Evolutionary conservation across 2,888 invertebrate genomes (phyloP).

Genomic region (Stenichneumon culpator): DNA sequence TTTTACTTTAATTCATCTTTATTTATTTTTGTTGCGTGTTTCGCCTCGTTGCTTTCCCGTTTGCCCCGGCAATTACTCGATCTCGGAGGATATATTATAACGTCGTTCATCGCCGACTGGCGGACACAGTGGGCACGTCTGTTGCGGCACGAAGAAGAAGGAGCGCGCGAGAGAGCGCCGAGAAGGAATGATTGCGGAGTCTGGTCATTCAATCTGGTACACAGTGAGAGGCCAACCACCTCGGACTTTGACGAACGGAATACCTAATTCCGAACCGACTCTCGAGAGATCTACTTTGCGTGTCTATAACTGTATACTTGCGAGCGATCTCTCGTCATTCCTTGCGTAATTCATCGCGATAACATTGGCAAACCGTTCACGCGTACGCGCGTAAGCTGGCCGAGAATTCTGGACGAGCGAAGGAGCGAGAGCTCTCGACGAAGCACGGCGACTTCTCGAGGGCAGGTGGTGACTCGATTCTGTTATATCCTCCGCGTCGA

Average conservation of each 20-base stretch:
- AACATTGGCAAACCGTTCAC: slow-evolving; percentile 32
- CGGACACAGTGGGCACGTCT: not conserved
- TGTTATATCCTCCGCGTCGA: slow-evolving; percentile 6
- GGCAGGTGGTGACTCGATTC: slow-evolving; percentile 51
- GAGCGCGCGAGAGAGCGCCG: slow-evolving; percentile 4
- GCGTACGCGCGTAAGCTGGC: not conserved
- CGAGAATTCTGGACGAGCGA: slow-evolving; percentile 1
- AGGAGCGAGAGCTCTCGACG: not conserved
- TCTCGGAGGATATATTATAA: not conserved
- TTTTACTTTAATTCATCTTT: slow-evolving; percentile 6
- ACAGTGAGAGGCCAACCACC: slow-evolving; percentile 48
- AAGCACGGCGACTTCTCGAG: slow-evolving; percentile 1
- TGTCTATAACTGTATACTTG: not conserved
- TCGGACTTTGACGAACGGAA: slow-evolving; percentile 53
- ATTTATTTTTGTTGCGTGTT: slow-evolving; percentile 5
- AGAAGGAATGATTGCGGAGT: slow-evolving; percentile 50
- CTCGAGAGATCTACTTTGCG: not conserved
- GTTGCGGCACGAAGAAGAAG: slow-evolving; percentile 14
- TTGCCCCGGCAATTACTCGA: not conserved
- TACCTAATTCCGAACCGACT: slow-evolving; percentile 25
- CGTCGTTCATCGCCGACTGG: not conserved
- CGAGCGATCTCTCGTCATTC: slow-evolving; percentile 3
- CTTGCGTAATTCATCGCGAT: slow-evolving; percentile 27
- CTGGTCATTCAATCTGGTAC: slow-evolving; percentile 53
- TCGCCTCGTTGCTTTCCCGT: slow-evolving; percentile 15